Evolutionary conservation across 2,888 invertebrate genomes (phyloP).

Genomic region (Apamea monoglypha): DNA sequence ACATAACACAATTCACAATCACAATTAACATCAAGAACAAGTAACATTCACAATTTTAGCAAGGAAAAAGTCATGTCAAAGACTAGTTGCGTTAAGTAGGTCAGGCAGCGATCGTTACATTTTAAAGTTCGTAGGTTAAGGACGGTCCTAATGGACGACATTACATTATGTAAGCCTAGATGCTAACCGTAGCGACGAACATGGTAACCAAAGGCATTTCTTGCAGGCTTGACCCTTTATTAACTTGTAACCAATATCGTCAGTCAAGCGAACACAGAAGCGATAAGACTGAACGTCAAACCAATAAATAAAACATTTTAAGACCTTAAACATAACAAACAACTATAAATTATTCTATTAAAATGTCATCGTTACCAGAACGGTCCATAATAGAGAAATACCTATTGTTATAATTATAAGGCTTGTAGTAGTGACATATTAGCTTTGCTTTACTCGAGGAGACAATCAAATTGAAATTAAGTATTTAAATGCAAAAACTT

Average conservation of each 20-base stretch:
- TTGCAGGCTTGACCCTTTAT: neutral
- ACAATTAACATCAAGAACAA: no score
- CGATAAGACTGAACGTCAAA: conserved; percentile 36
- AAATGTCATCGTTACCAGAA: conserved; percentile 20
- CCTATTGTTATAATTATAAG: neutral
- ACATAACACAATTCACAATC: no score
- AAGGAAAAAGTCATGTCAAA: conserved; percentile 20
- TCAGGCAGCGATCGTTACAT: conserved; percentile 24
- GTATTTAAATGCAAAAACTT: no score
- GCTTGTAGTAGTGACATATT: neutral
- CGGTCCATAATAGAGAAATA: conserved; percentile 19
- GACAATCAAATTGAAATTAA: neutral
- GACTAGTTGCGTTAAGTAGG: conserved; percentile 18
- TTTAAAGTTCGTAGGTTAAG: conserved; percentile 46
- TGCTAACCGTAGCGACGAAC: conserved; percentile 33
- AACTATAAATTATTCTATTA: conserved; percentile 28
- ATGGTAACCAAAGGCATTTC: neutral
- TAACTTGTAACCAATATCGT: conserved; percentile 16
- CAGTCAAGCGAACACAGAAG: conserved; percentile 20
- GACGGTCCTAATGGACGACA: conserved; percentile 15
- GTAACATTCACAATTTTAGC: no score
- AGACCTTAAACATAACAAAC: conserved; percentile 29
- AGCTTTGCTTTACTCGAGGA: neutral
- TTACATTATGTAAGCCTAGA: conserved; percentile 22
- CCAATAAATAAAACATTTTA: conserved; percentile 42